These are phyloP conservation scores for Limnothrissa miodon DNA, from an alignment of 2,113 vertebrate species.

Conservation along the genomic window DNA sequence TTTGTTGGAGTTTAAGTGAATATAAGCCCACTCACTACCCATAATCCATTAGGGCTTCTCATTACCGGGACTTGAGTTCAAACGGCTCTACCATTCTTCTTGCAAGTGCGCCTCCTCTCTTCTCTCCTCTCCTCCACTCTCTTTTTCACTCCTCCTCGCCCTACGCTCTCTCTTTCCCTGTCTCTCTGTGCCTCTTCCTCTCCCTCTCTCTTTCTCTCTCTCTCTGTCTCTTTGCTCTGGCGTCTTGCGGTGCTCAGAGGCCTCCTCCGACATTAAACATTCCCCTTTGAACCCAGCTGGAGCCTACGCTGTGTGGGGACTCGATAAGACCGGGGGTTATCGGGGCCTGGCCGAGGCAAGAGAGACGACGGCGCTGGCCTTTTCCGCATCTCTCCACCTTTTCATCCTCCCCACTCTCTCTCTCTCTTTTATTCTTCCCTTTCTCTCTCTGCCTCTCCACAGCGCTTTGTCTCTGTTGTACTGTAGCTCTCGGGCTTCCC, in stretches of 20 bases:
- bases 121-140: background rate
- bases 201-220: background rate
- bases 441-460: background rate
- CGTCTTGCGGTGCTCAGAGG: background rate
- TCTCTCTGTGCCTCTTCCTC: background rate
- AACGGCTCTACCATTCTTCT: background rate
- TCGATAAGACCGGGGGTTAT: background rate
- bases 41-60: conserved; percentile 6
- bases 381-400: background rate
- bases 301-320: conserved; percentile 43
- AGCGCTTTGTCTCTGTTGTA: background rate
- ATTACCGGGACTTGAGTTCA: conserved; percentile 7
- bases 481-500: background rate
- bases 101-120: background rate
- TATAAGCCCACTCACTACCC: background rate
- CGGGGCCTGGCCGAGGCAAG: background rate
- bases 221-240: background rate
- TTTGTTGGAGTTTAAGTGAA: conserved; percentile 2
- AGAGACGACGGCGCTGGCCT: background rate
- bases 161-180: background rate
- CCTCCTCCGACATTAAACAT: conserved; percentile 53
- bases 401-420: background rate
- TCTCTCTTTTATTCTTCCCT: background rate
- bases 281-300: conserved; percentile 67
- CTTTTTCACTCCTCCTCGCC: background rate